These are phyloP conservation scores for Actinia equina DNA, from an alignment of 64 coral and sea anemone genomes.

Conservation along the genomic window DNA sequence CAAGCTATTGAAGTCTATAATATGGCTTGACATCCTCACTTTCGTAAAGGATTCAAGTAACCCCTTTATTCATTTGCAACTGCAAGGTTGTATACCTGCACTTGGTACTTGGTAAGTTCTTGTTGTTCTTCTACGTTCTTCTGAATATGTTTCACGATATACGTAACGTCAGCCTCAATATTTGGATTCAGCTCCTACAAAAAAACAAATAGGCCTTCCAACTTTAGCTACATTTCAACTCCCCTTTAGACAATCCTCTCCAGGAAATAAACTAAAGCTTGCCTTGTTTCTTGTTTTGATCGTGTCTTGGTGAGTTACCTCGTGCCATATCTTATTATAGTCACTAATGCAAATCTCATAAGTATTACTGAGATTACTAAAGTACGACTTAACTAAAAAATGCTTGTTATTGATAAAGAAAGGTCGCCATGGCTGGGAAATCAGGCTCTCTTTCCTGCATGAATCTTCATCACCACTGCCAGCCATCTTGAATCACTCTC, in stretches of 20 bases:
- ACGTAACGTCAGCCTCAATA: conserved; percentile 65
- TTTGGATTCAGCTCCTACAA: conserved; percentile 78
- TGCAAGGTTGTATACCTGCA: conserved; percentile 15
- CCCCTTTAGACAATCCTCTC: background rate
- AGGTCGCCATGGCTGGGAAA: conserved; percentile 72
- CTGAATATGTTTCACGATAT: conserved; percentile 56
- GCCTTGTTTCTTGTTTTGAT: conserved; percentile 71
- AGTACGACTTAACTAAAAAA: conserved; percentile 63
- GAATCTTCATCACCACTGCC: background rate
- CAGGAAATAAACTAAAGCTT: background rate
- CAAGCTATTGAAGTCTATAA: no score
- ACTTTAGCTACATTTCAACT: background rate
- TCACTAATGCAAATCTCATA: conserved; percentile 85
- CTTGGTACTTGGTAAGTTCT: conserved; percentile 23
- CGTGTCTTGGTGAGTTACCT: conserved; percentile 41
- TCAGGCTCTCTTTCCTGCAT: conserved; percentile 43
- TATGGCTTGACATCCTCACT: no score
- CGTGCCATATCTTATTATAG: conserved; percentile 74
- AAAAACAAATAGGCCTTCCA: background rate
- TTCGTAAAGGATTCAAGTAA: no score
- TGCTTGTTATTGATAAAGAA: conserved; percentile 37
- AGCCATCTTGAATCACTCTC: background rate
- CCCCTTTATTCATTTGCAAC: no score
- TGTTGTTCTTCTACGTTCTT: conserved; percentile 53
- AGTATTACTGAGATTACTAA: conserved; percentile 38